Evolutionary conservation across 1,140 invertebrate genomes (phyloP).

Genomic region (Papilio glaucus): DNA sequence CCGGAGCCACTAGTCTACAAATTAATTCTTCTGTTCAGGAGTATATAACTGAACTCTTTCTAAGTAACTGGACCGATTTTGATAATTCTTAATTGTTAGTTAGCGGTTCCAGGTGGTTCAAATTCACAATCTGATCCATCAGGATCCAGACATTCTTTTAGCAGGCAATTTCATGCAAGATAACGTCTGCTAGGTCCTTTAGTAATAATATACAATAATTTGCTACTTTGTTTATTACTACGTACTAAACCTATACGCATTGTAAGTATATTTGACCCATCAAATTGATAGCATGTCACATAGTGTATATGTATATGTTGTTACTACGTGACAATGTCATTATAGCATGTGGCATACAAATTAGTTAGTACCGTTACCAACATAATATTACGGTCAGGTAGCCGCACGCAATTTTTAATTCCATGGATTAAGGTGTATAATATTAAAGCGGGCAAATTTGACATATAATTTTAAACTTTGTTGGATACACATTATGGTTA

Average conservation of each 20-base stretch:
- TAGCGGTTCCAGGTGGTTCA: no score
- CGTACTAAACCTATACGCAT: not conserved
- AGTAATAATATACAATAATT: no score
- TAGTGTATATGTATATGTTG: constrained; percentile 48
- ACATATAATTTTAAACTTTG: constrained; percentile 34
- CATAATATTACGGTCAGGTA: constrained; percentile 39
- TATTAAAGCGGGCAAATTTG: constrained; percentile 7
- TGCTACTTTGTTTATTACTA: not conserved
- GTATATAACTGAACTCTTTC: no score
- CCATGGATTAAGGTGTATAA: constrained; percentile 39
- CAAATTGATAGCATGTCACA: constrained; percentile 38
- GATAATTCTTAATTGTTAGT: no score
- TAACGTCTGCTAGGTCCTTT: no score
- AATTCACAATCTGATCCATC: no score
- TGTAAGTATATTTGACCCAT: constrained; percentile 19
- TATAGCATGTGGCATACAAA: constrained; percentile 56
- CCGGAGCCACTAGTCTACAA: no score
- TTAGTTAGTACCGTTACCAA: constrained; percentile 44
- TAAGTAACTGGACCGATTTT: no score
- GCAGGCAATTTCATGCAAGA: no score
- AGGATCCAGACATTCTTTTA: no score
- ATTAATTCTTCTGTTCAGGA: no score
- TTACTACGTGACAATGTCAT: constrained; percentile 62
- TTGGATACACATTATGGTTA: constrained; percentile 41
- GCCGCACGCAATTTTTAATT: constrained; percentile 42